Evolutionary conservation across 1,140 invertebrate genomes (phyloP).

Genomic region (Apocrypta bakeri): DNA sequence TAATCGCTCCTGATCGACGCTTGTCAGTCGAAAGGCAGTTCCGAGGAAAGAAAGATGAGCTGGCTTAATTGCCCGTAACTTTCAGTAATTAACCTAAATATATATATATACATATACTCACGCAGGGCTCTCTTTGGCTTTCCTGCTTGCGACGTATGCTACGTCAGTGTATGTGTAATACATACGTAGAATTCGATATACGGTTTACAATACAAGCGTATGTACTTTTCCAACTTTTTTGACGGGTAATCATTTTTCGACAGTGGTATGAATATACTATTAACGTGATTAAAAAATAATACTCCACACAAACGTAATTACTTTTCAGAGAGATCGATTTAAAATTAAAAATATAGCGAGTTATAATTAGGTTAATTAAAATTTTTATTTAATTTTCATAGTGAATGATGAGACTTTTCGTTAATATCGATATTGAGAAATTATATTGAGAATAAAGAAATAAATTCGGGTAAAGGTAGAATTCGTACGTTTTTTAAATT

Average conservation of each 20-base stretch:
- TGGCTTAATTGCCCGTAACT: slow-evolving; percentile 48
- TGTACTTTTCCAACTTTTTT: not conserved
- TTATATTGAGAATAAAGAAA: too few relatives aligned
- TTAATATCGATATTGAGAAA: too few relatives aligned
- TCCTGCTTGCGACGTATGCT: not conserved
- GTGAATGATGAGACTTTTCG: too few relatives aligned
- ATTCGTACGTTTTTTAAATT: too few relatives aligned
- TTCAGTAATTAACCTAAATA: slow-evolving; percentile 48
- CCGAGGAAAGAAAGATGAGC: not conserved
- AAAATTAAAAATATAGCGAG: too few relatives aligned
- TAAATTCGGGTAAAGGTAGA: too few relatives aligned
- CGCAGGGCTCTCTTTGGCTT: too few relatives aligned
- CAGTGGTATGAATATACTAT: slow-evolving; percentile 1
- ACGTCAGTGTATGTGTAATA: not conserved
- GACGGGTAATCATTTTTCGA: slow-evolving; percentile 35
- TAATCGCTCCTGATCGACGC: slow-evolving; percentile 62
- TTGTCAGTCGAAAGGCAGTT: not conserved
- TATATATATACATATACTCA: not conserved
- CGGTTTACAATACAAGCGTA: too few relatives aligned
- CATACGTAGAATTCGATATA: not conserved
- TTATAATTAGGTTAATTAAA: too few relatives aligned
- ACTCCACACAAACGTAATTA: not conserved
- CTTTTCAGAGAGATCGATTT: too few relatives aligned
- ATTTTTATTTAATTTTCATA: too few relatives aligned
- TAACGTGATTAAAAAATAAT: slow-evolving; percentile 9